Evolutionary conservation across 1,140 invertebrate species (phyloP).

Genomic region (Chrysomallon squamiferum): DNA sequence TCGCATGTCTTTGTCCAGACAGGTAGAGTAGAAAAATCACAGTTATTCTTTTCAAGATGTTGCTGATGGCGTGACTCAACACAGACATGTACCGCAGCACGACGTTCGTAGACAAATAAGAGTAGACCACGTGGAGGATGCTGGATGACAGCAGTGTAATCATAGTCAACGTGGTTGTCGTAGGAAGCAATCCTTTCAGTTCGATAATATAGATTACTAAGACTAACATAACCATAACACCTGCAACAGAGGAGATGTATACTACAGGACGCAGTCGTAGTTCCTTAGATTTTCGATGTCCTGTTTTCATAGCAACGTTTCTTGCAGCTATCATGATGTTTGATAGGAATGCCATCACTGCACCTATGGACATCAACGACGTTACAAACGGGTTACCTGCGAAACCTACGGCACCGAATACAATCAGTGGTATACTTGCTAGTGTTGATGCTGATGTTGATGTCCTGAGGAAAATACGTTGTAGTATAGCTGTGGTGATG

Average conservation of each 20-base stretch:
- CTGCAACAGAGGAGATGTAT: background rate
- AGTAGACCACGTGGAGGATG: constrained; percentile 11
- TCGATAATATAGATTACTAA: background rate
- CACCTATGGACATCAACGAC: background rate
- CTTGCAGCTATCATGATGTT: constrained; percentile 11
- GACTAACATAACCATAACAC: background rate
- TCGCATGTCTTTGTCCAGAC: constrained; percentile 5
- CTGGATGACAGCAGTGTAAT: background rate
- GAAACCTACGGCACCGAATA: constrained; percentile 15
- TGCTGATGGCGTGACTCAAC: constrained; percentile 23
- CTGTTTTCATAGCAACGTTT: constrained; percentile 8
- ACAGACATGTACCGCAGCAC: constrained; percentile 18
- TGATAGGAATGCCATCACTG: constrained; percentile 3
- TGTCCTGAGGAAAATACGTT: constrained; percentile 3
- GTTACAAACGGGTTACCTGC: constrained; percentile 7
- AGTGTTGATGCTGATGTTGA: background rate
- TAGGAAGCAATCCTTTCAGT: background rate
- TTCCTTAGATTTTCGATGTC: background rate
- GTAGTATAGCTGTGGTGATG: constrained; percentile 14
- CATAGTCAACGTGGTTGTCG: background rate
- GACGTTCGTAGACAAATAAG: constrained; percentile 11
- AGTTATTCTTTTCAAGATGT: constrained; percentile 23
- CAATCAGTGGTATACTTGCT: constrained; percentile 14
- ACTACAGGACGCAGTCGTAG: background rate
- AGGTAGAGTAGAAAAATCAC: constrained; percentile 19